Base-by-base conservation (phyloP, 53 echinoderm and acorn worm genomes). In the Holothuria scabra region DNA sequence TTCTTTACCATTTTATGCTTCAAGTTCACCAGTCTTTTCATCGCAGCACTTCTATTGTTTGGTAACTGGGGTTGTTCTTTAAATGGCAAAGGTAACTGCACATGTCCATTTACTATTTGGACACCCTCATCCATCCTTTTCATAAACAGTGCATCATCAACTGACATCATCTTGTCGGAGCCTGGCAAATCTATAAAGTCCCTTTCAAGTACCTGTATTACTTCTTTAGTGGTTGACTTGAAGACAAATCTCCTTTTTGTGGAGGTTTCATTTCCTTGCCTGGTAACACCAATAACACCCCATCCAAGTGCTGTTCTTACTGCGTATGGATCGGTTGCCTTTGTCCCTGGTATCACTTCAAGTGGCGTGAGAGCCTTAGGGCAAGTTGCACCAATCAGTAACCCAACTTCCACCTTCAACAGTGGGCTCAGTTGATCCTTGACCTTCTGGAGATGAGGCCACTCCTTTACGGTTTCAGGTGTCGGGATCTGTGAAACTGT, bases 401-500 rank as follows among this genome's bases (percentile, higher is more conserved):
- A 33, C 20, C 84, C 84, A 24, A 88, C 79, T 52, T 84, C 76
- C 9, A 83, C 33, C 20, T 48, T 60, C 20, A 69, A 48, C 46
- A 74, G 79, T n/a, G n/a, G n/a, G n/a, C n/a, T n/a, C n/a, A n/a
- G n/a, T n/a, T n/a, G n/a, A n/a, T 41, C 30, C 12, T 85, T 66
- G 10, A 89, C 56, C 0, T 41, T 52, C 38, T 66, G 41, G 20
- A 85, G 83, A 82, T 90, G 88, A 34, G 84, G 66, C 93, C 93
- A 90, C 8, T 81, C 59, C 4, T 78, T 86, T 20, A 86, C 81
- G 0, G 76, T 46, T 5, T 76, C 76, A 20, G 84, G 65, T 61
- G 86, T 89, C 11, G 90, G 93, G 29, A 92, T 92, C 38, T 92
- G 93, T 1, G 89, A 74, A 23, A 57, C 32, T n/a, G n/a, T n/a